Evolutionary conservation across 23 tunicate species (phyloP).

Genomic region (Botrylloides violaceus): DNA sequence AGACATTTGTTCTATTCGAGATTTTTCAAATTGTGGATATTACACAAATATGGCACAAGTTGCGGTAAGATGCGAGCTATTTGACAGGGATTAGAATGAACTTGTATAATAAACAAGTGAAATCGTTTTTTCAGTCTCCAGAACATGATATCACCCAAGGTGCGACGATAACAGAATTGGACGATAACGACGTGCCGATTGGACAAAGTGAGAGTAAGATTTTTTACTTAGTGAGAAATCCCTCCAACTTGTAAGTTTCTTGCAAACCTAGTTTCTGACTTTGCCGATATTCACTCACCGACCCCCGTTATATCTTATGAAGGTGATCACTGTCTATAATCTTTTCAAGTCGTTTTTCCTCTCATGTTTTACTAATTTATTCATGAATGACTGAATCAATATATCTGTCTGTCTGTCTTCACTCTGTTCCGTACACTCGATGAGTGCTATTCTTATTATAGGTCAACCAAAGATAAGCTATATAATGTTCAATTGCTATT

Average conservation of each 20-base stretch:
- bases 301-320: not conserved
- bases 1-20: too few relatives aligned
- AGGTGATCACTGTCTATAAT: not conserved
- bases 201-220: not conserved
- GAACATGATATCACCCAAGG: constrained; percentile 10
- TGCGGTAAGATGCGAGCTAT: too few relatives aligned
- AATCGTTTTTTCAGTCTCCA: constrained; percentile 1
- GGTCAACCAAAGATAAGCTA: too few relatives aligned
- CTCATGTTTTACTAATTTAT: too few relatives aligned
- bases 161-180: constrained; percentile 25
- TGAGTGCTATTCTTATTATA: too few relatives aligned
- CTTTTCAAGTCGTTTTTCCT: not conserved
- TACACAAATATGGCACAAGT: not conserved
- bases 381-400: too few relatives aligned
- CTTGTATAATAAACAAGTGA: too few relatives aligned
- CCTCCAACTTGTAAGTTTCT: not conserved
- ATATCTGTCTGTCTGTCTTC: too few relatives aligned
- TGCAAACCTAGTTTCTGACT: not conserved
- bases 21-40: too few relatives aligned
- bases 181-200: constrained; percentile 13
- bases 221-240: not conserved
- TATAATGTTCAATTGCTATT: too few relatives aligned
- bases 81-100: too few relatives aligned
- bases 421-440: too few relatives aligned
- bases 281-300: not conserved